Base-by-base conservation (phyloP, 2,888 invertebrate genomes). In the Cheilosia scutellata region DNA sequence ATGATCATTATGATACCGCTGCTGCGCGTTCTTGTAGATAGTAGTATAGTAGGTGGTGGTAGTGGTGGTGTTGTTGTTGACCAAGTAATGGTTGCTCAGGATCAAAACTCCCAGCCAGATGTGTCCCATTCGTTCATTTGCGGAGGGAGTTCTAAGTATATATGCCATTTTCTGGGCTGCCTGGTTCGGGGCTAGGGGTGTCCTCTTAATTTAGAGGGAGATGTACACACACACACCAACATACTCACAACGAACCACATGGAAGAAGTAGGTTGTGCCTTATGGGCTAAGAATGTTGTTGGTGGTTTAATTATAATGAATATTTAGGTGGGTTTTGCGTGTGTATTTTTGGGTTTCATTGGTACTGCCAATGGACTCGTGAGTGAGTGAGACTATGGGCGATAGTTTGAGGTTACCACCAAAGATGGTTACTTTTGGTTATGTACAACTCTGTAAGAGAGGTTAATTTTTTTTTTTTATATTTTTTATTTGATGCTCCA, bases 341-440 rank as follows among this genome's bases (percentile, higher is more conserved):
- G 84, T 87, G 72, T 84, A 70, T 83, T 70, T 74, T 80, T 49
- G 84, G 76, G 63, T 75, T 75, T 75, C 66, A 75, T 75, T 75
- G 75, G 75, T 65, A 75, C 27, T 74, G 63, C 47, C 65, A 66
- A 75, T 65, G 57, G 75, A 60, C 49, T 33, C 37, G 20, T 27
- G 57, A 68, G 51, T 25, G 57, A 58, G 57, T 37, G 70, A 65
- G 65, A 75, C 65, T 70, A 37, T 37, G 83, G 51, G 62, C 63
- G 77, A 86, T 76, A 86, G 86, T 86, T 82, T 86, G 86, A 86
- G 86, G 82, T 86, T 76, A 76, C 86, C 86, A 80, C 76, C 86
- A 82, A 86, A 86, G 76, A 86, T 86, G 86, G 86, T 80, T 86
- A 86, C 86, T 80, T 86, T 82, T 72, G 86, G 80, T 86, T 86